These are phyloP conservation scores for Dromococcyx pavoninus DNA, from an alignment of 2,797 vertebrate species.

Conservation along the genomic window DNA sequence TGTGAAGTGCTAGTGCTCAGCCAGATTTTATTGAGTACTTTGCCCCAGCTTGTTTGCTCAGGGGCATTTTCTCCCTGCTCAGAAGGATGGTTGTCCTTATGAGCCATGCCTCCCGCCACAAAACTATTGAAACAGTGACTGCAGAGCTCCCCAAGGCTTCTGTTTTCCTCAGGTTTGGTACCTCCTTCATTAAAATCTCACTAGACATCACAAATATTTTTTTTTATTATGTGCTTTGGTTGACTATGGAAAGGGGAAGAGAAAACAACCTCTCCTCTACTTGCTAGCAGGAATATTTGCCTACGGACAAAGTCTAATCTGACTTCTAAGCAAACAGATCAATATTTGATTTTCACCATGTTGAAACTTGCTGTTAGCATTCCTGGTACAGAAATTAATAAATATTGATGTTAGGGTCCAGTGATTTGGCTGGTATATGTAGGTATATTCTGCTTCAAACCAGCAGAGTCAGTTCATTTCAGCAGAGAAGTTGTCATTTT, in stretches of 20 bases:
- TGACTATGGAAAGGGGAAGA: background rate
- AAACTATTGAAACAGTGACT: background rate
- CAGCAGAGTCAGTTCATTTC: background rate
- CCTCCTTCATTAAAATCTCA: slow-evolving; percentile 7
- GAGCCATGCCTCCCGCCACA: background rate
- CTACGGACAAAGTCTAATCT: background rate
- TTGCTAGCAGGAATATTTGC: slow-evolving; percentile 22
- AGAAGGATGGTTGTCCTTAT: background rate
- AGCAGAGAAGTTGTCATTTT: background rate
- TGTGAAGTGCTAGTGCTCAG: background rate
- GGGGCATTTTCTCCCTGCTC: background rate
- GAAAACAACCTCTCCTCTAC: background rate
- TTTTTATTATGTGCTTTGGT: background rate
- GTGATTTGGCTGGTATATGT: background rate
- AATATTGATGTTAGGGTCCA: background rate
- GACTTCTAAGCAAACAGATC: slow-evolving; percentile 39
- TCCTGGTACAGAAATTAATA: slow-evolving; percentile 26
- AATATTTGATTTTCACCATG: slow-evolving; percentile 43
- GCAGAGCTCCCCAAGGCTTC: background rate
- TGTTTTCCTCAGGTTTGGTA: background rate
- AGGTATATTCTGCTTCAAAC: background rate
- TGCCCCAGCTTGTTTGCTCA: background rate
- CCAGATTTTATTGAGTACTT: background rate
- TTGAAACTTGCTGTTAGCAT: background rate
- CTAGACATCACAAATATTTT: background rate